Evolutionary conservation across 2,797 vertebrate genomes (phyloP).

Genomic region (Lagocephalus sceleratus): DNA sequence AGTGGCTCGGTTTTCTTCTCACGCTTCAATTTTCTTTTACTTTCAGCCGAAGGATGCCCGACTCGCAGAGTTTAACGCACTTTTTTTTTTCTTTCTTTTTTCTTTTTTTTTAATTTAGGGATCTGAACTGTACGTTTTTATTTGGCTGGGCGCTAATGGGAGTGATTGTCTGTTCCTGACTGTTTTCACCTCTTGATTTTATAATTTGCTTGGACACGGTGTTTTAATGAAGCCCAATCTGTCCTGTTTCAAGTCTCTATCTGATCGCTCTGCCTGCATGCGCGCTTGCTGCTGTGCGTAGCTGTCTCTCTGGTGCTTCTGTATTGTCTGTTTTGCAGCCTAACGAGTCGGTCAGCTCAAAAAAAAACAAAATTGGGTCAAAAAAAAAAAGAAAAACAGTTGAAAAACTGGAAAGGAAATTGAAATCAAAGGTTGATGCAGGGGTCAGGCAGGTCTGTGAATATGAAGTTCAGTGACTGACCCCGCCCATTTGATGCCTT

Average conservation of each 20-base stretch:
- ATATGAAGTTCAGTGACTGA: slow-evolving; percentile 8
- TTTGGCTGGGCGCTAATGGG: slow-evolving; percentile 25
- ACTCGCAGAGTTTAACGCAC: slow-evolving; percentile 51
- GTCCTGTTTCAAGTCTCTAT: neutral
- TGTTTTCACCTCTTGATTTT: slow-evolving; percentile 27
- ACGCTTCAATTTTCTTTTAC: slow-evolving; percentile 59
- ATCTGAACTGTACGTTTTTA: slow-evolving; percentile 26
- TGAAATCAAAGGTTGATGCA: slow-evolving; percentile 5
- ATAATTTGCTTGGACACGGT: slow-evolving; percentile 7
- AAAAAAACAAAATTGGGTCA: neutral
- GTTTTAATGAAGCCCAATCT: neutral
- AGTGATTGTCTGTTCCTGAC: slow-evolving; percentile 36
- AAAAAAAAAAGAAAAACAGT: neutral
- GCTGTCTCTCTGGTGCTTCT: neutral
- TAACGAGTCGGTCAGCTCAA: neutral
- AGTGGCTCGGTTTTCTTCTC: slow-evolving; percentile 60
- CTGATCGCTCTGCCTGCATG: neutral
- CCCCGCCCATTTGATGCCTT: slow-evolving; percentile 8
- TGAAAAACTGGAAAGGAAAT: slow-evolving; percentile 6
- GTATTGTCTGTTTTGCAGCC: neutral
- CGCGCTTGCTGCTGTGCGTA: slow-evolving; percentile 11
- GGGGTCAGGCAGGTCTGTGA: slow-evolving; percentile 12
- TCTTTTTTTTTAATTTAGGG: slow-evolving; percentile 43
- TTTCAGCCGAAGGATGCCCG: slow-evolving; percentile 60
- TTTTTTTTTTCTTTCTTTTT: slow-evolving; percentile 43